phyloP scores from a whole-genome alignment of 2,888 invertebrate genomes.

The Dusona sp. region DNA sequence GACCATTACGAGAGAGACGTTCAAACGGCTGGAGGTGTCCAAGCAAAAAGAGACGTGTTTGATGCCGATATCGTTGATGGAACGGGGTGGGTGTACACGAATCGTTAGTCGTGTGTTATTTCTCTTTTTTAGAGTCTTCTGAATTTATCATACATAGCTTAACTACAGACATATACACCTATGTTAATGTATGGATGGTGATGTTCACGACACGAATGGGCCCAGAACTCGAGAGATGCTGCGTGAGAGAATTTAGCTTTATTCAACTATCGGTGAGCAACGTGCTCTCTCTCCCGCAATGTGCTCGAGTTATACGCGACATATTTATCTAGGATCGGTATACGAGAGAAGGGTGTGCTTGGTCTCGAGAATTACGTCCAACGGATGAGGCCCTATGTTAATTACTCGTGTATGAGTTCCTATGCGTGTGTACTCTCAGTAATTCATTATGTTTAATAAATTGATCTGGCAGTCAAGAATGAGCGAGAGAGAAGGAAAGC shows the following conservation, averaged over 20 bases:
- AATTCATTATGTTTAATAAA: slow-evolving; percentile 68
- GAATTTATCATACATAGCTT: slow-evolving; percentile 53
- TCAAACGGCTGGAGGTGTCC: slow-evolving; percentile 45
- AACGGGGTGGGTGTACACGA: slow-evolving; percentile 70
- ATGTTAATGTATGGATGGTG: slow-evolving; percentile 31
- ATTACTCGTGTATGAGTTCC: slow-evolving; percentile 63
- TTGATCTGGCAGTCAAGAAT: slow-evolving; percentile 42
- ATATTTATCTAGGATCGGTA: slow-evolving; percentile 67
- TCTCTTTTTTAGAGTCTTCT: slow-evolving; percentile 42
- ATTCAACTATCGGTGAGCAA: slow-evolving; percentile 42
- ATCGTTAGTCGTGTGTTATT: slow-evolving; percentile 54
- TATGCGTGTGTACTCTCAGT: slow-evolving; percentile 55
- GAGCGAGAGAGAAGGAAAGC: slow-evolving; percentile 5
- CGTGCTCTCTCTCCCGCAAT: slow-evolving; percentile 24
- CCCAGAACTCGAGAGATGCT: slow-evolving; percentile 52
- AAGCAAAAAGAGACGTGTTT: slow-evolving; percentile 80
- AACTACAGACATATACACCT: slow-evolving; percentile 7
- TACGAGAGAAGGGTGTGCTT: slow-evolving; percentile 50
- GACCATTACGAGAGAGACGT: slow-evolving; percentile 31
- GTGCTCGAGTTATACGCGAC: slow-evolving; percentile 67
- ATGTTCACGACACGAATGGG: slow-evolving; percentile 57
- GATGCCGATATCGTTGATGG: slow-evolving; percentile 82
- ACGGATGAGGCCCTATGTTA: slow-evolving; percentile 55
- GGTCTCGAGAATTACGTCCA: slow-evolving; percentile 44
- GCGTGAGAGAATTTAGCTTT: slow-evolving; percentile 71